These are phyloP conservation scores for Halcyon chelicuti DNA, from an alignment of 2,797 vertebrate species.

Conservation along the genomic window DNA sequence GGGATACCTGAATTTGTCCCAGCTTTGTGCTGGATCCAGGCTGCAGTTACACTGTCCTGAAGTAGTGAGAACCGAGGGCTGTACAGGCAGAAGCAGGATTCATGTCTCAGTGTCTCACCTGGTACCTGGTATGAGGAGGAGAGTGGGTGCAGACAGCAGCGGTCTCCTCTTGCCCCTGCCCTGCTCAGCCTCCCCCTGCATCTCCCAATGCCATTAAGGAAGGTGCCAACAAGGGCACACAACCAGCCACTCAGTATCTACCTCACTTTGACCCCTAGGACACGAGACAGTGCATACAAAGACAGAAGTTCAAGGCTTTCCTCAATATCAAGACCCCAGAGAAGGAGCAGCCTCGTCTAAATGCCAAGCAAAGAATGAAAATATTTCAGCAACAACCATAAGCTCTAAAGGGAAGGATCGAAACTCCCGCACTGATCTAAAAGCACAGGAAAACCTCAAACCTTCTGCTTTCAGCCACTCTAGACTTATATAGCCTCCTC, in stretches of 20 bases:
- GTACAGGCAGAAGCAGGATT: background rate
- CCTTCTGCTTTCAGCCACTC: background rate
- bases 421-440: background rate
- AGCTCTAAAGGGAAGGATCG: background rate
- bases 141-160: background rate
- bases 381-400: background rate
- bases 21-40: background rate
- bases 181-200: background rate
- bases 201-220: background rate
- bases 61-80: fast-evolving
- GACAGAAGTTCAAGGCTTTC: background rate
- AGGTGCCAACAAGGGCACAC: background rate
- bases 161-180: background rate
- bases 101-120: background rate
- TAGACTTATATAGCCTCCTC: background rate
- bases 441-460: background rate
- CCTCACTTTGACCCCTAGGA: background rate
- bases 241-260: background rate
- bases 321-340: background rate
- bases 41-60: background rate
- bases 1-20: background rate
- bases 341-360: background rate
- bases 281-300: fast-evolving
- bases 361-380: background rate
- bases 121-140: fast-evolving